A percentile compares a stretch with the other conserved stretches of the same genome.
Conservation (phyloP, 1,140 invertebrate species). For the Brachionus rotundiformis region DNA sequence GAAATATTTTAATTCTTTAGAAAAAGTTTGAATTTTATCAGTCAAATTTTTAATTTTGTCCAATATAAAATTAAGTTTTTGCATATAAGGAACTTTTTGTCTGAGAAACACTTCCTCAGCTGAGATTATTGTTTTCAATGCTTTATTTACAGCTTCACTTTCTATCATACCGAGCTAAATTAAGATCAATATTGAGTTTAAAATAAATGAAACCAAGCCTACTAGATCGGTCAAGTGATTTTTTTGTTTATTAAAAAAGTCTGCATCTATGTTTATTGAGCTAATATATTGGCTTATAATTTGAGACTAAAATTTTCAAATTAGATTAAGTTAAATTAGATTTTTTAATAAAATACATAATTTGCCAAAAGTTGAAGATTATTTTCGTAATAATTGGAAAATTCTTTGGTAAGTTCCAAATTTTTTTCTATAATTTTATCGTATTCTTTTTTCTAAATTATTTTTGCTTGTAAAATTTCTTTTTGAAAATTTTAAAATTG, state of each 20-base stretch:
- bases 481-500: neutral
- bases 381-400: slow-evolving; percentile 38
- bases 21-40: slow-evolving; percentile 22
- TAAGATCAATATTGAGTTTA: neutral
- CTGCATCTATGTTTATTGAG: slow-evolving; percentile 35
- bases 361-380: slow-evolving; percentile 38
- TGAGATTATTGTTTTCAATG: slow-evolving; percentile 29
- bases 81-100: slow-evolving; percentile 39
- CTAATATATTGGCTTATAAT: slow-evolving; percentile 28
- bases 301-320: slow-evolving; percentile 7
- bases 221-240: slow-evolving; percentile 21
- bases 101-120: slow-evolving; percentile 33
- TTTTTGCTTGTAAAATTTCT: neutral
- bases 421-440: slow-evolving; percentile 34
- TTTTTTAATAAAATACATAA: neutral
- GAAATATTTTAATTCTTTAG: neutral
- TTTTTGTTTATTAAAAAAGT: slow-evolving; percentile 42
- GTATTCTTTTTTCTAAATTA: slow-evolving; percentile 36
- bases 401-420: slow-evolving; percentile 31
- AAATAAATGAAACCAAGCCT: neutral
- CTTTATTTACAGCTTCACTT: slow-evolving; percentile 23
- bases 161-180: slow-evolving; percentile 25
- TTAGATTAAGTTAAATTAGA: neutral
- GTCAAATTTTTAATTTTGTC: neutral
- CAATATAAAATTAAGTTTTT: slow-evolving; percentile 20